A percentile compares a stretch with the other conserved stretches of the same genome.
Evolutionary conservation across 2,113 vertebrate genomes (phyloP).

Genomic region (Cephalopterus ornatus): DNA sequence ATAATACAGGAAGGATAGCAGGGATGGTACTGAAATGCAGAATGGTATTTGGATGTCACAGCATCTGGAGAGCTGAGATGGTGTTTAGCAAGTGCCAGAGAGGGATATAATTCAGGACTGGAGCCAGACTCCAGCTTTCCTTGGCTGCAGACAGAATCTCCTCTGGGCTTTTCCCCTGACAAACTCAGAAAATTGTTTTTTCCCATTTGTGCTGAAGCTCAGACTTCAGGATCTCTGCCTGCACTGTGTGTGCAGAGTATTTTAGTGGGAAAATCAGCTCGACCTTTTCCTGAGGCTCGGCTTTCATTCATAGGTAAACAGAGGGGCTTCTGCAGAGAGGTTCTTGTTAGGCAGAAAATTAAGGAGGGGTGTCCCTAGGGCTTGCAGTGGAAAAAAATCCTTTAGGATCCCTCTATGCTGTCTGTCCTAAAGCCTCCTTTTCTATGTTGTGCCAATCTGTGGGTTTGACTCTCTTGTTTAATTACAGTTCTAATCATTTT

Average conservation of each 20-base stretch:
- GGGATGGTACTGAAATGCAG: background rate
- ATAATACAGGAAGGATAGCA: background rate
- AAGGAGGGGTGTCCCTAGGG: background rate
- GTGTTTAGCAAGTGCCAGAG: background rate
- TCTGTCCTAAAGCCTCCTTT: background rate
- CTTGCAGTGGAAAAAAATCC: background rate
- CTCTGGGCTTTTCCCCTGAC: background rate
- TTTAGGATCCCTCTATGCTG: background rate
- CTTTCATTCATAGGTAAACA: background rate
- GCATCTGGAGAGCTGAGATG: slow-evolving; percentile 11
- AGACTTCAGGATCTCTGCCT: background rate
- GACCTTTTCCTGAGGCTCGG: slow-evolving; percentile 5
- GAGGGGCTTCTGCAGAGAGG: background rate
- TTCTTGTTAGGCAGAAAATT: slow-evolving; percentile 1
- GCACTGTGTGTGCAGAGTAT: background rate
- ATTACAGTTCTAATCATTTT: slow-evolving; percentile 40
- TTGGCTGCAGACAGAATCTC: slow-evolving; percentile 3
- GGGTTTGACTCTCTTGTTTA: slow-evolving; percentile 7
- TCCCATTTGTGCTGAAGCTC: background rate
- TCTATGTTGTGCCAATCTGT: background rate
- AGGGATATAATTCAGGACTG: background rate
- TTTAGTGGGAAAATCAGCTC: background rate
- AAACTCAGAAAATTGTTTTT: background rate
- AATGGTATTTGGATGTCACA: background rate
- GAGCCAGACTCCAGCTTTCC: slow-evolving; percentile 10